Conservation (phyloP, 2,113 vertebrate species). For the Chaetodon trifascialis region DNA sequence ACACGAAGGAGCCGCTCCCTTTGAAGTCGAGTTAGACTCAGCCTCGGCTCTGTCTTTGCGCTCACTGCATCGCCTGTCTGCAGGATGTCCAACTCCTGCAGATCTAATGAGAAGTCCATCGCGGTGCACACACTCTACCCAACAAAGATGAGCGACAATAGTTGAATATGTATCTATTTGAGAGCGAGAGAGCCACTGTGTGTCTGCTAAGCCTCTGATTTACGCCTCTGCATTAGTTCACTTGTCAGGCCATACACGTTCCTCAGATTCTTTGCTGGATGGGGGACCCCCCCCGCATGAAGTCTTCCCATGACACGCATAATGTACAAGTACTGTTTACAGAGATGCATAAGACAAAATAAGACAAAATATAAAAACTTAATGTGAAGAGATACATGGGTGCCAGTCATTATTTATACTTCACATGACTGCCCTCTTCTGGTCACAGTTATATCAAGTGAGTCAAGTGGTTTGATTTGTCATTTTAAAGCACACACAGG, state of each 20-base stretch:
- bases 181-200: constrained; percentile 22
- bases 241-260: constrained; percentile 48
- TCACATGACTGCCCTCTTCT: constrained; percentile 76
- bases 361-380: neutral
- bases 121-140: constrained; percentile 12
- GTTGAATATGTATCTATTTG: constrained; percentile 25
- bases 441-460: constrained; percentile 8
- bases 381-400: constrained; percentile 3
- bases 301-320: neutral
- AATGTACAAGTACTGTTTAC: neutral
- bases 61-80: constrained; percentile 15
- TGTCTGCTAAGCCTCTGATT: constrained; percentile 53
- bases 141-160: constrained; percentile 37
- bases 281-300: constrained; percentile 20
- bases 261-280: constrained; percentile 56
- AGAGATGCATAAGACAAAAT: constrained; percentile 5
- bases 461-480: neutral
- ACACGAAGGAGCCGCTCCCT: constrained; percentile 61
- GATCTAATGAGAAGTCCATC: constrained; percentile 27
- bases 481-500: neutral
- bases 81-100: constrained; percentile 29
- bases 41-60: constrained; percentile 3
- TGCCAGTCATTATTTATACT: constrained; percentile 46
- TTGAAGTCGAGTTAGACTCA: constrained; percentile 64
- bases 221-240: constrained; percentile 60